phyloP scores from a whole-genome alignment of 2,797 vertebrate genomes.

The Cichlasoma orientale region DNA sequence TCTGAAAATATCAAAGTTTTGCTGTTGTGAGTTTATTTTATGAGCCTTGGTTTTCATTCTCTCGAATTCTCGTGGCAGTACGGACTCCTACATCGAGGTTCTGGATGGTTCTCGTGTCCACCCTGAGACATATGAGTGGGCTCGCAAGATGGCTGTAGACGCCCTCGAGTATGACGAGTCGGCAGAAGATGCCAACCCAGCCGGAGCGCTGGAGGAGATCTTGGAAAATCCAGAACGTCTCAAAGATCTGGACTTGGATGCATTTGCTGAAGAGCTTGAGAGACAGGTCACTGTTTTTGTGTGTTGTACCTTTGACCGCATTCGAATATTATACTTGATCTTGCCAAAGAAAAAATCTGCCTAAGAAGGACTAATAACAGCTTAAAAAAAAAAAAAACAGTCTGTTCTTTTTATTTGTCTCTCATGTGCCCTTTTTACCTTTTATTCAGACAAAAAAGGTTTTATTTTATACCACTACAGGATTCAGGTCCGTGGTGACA shows the following conservation, averaged over 20 bases:
- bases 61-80: slow-evolving; percentile 76
- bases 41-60: neutral
- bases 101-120: slow-evolving; percentile 97
- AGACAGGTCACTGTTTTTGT: slow-evolving; percentile 86
- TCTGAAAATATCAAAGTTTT: too few species aligned
- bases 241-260: slow-evolving; percentile 96
- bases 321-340: neutral
- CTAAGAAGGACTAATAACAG: neutral
- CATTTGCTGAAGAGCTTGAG: slow-evolving; percentile 98
- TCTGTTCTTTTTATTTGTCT: neutral
- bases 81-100: slow-evolving; percentile 98
- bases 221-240: slow-evolving; percentile 97
- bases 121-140: slow-evolving; percentile 99
- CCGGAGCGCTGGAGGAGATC: slow-evolving; percentile 97
- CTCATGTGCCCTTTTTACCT: neutral
- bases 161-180: slow-evolving; percentile 98
- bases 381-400: neutral
- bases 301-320: neutral
- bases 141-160: slow-evolving; percentile 98
- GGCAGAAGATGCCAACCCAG: slow-evolving; percentile 97
- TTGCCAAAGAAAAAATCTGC: neutral
- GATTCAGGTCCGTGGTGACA: neutral
- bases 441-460: neutral
- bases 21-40: too few species aligned
- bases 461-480: neutral